Evolutionary conservation across 2,113 vertebrate genomes (phyloP), one percentile per base, ranked within the genome.

Genomic region (Laticauda colubrina): DNA sequence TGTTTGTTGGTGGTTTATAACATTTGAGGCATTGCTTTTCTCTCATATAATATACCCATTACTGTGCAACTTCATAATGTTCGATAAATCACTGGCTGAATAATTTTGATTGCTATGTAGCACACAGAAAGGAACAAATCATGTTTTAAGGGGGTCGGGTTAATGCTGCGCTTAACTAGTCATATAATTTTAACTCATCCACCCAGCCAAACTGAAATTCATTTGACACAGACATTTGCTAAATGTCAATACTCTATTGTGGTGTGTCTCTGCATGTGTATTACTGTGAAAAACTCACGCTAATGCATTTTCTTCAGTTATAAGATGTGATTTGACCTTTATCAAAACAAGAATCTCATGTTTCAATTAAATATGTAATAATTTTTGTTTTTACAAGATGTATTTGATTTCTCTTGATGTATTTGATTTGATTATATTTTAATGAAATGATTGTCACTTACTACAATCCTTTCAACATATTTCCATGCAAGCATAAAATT

Each of bases 311-410:
- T 89, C 92, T 97, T 95, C 94, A 95, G 96, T 97, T 97, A 96
- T 90, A 18, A 96, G 96, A 97, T 97, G 96, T 96, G 95, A 94
- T 97, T 97, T 97, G 95, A 97, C 94, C 95, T 96, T 96, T 97
- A 95, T 96, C 97, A 94, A 93, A 95, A 96, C 91, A 97, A 96
- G 96, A 97, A 97, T 95, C 96, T 97, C 96, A 97, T 94, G 93
- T 96, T 97, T 97, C 97, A 97, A 97, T 97, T 97, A 97, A 97
- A 97, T 96, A 94, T 95, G 87, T 93, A 94, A 91, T 95, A 96
- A 55, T 96, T 96, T 96, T 94, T 64, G 94, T 95, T 96, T 95
- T 93, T 94, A 93, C 95, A 97, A 95, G 91, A 97, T 95, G 94
- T 94, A 90, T 91, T 97, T 96, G 91, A 96, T 96, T 95, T 92